phyloP scores from a whole-genome alignment of 2,797 vertebrate genomes.

The Hephaestus fuliginosus region DNA sequence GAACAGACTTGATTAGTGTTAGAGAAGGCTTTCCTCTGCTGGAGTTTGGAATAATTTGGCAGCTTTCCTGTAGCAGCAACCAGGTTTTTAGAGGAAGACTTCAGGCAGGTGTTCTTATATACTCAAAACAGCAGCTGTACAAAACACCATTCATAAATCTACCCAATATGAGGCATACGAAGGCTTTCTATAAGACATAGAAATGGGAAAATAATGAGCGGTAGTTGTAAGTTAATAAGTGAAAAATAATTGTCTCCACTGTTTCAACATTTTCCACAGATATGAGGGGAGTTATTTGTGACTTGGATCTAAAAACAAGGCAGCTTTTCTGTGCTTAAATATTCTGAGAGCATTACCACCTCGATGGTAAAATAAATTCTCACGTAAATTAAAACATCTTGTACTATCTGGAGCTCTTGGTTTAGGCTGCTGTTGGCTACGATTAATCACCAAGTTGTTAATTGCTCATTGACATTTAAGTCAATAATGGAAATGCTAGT shows the following conservation, averaged over 20 bases:
- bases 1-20: slow-evolving; percentile 26
- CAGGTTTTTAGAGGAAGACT: slow-evolving; percentile 35
- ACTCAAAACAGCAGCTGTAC: slow-evolving; percentile 28
- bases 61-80: slow-evolving; percentile 27
- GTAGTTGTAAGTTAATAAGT: neutral
- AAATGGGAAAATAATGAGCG: neutral
- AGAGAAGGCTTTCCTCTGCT: slow-evolving; percentile 31
- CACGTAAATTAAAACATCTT: neutral
- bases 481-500: slow-evolving; percentile 39
- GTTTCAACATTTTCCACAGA: neutral
- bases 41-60: slow-evolving; percentile 36
- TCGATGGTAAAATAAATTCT: neutral
- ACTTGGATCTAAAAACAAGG: neutral
- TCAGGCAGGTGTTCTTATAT: slow-evolving; percentile 34
- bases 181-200: neutral
- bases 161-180: neutral
- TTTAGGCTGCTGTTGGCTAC: neutral
- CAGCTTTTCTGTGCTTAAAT: neutral
- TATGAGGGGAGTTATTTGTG: neutral
- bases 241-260: neutral
- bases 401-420: neutral
- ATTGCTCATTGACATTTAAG: slow-evolving; percentile 40
- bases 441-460: slow-evolving; percentile 13
- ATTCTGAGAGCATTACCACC: neutral
- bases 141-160: neutral